Evolutionary conservation across 1,140 invertebrate species (phyloP), one percentile per base, ranked within the genome.

Genomic region (Reticulitermes speratus): DNA sequence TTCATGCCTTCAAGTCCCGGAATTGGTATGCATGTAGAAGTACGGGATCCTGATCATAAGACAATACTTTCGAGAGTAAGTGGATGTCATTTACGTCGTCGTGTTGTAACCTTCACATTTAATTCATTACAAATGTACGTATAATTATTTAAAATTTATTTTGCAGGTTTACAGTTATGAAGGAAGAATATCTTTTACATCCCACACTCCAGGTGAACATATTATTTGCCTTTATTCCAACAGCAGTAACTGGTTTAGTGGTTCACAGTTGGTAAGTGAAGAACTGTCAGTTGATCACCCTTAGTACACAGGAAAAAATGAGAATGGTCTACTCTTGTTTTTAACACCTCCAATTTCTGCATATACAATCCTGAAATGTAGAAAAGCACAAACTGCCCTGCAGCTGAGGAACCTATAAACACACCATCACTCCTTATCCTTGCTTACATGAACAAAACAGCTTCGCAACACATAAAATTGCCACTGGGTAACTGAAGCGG

Each of bases 21-120:
- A 38, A 98, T 99, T 89, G 99, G 99, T 44, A 99, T 99, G 98
- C 98, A 99, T 91, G 99, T 99, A 7, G 97, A 99, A 92, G 96
- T 99, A 2, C 94, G 96, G 88, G 98, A 99, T 93, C 98, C 98
- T 30, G 98, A 99, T 90, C 97, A 99, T 89, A 98, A 98, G 92
- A 92, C 96, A 7, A 94, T 99, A 86, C 90, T 99, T 55, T 99
- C 98, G 0, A 95, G 97, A 91, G 96, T 98, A 91, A 91, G 89
- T 87, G 84, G 1, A 45, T 25, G 81, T 52, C 23, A 25, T 9
- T 44, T 44, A 48, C 23, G 5, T 23, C 52, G 19, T 55, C 19
- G 14, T 55, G 19, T 55, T 19, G 19, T 55, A 16, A 44, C 23
- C n/a, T n/a, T n/a, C 30, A 75, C 23, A 38, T 5, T 32, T 82